Evolutionary conservation across 1,140 invertebrate species (phyloP).

Genomic region (Lordiphosa collinella): DNA sequence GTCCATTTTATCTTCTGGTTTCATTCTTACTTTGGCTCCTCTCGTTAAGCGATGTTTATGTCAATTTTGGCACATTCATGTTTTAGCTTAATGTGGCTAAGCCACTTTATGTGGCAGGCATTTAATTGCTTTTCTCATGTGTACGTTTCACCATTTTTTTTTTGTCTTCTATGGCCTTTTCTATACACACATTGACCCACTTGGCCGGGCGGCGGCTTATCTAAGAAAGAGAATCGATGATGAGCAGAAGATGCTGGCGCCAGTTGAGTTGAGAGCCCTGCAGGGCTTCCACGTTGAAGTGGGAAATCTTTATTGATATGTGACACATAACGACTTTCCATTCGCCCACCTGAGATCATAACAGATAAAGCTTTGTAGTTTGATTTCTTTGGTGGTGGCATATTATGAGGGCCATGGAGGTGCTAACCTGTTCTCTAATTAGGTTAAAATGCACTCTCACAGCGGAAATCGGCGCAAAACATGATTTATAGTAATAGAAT

Average conservation of each 20-base stretch:
- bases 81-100: constrained; percentile 29
- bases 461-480: constrained; percentile 47
- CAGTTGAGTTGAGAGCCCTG: constrained; percentile 7
- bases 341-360: constrained; percentile 26
- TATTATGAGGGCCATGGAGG: constrained; percentile 9
- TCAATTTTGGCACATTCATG: constrained; percentile 45
- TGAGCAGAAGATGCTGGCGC: constrained; percentile 9
- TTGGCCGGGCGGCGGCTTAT: constrained; percentile 24
- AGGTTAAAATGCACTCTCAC: constrained; percentile 69
- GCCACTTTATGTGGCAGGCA: constrained; percentile 42
- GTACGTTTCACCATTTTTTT: constrained; percentile 1
- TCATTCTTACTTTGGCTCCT: constrained; percentile 5
- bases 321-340: constrained; percentile 61
- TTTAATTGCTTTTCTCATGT: constrained; percentile 53
- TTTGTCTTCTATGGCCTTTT: constrained; percentile 23
- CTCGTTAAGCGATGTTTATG: constrained; percentile 12
- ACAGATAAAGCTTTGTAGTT: too few species aligned
- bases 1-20: not conserved
- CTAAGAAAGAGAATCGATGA: not conserved
- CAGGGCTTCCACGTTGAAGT: constrained; percentile 26
- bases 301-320: constrained; percentile 72
- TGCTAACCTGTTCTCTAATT: constrained; percentile 74
- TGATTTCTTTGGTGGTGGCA: too few species aligned
- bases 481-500: constrained; percentile 6
- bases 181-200: constrained; percentile 65